These are phyloP conservation scores for Semaprochilodus insignis DNA, from an alignment of 2,797 vertebrate genomes.

Conservation along the genomic window DNA sequence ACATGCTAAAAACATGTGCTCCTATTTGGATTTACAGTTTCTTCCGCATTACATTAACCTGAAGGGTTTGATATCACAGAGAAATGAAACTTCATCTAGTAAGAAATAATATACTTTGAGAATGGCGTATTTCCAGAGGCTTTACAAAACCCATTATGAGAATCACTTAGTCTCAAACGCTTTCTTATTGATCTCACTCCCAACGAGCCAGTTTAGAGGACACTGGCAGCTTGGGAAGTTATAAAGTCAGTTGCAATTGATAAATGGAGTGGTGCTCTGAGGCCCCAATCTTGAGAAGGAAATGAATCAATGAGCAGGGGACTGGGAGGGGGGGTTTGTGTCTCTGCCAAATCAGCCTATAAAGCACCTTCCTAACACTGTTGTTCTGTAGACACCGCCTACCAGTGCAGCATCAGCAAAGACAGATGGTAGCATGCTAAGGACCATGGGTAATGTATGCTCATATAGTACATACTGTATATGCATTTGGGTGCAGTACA, in stretches of 20 bases:
- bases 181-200: constrained; percentile 11
- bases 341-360: constrained; percentile 14
- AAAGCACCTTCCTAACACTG: constrained; percentile 15
- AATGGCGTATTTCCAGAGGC: neutral
- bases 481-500: no score
- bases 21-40: neutral
- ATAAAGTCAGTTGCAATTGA: constrained; percentile 36
- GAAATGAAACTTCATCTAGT: neutral
- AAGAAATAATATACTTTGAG: constrained; percentile 5
- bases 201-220: constrained; percentile 15
- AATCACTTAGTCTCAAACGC: neutral
- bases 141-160: constrained; percentile 10
- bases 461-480: neutral
- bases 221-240: constrained; percentile 20
- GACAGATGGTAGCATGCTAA: neutral
- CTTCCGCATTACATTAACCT: neutral
- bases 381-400: constrained; percentile 27
- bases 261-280: constrained; percentile 28
- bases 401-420: constrained; percentile 8
- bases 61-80: neutral
- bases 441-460: constrained; percentile 29
- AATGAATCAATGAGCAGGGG: constrained; percentile 35
- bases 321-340: neutral
- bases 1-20: no score
- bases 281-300: constrained; percentile 14